Percentiles rank a stretch among this genome's conserved stretches.
phyloP scores from a whole-genome alignment of 2,113 vertebrate genomes.

The Dipodomys merriami region DNA sequence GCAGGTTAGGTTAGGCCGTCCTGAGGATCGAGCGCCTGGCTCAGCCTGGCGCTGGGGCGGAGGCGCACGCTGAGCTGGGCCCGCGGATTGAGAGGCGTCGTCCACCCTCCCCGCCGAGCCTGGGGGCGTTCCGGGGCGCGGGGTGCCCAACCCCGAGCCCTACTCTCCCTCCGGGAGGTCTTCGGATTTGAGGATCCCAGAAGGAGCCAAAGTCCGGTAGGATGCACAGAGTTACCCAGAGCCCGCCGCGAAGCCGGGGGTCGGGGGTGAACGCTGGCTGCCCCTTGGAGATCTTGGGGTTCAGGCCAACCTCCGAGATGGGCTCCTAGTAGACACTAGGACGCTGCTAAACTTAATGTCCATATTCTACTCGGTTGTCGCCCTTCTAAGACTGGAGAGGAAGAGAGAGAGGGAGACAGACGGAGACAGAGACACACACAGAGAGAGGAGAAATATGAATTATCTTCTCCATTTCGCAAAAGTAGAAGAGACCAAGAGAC shows the following conservation, averaged over 20 bases:
- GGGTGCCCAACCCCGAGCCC: fast-evolving
- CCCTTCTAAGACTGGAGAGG: fast-evolving
- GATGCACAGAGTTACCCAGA: fast-evolving
- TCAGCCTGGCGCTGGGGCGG: background rate
- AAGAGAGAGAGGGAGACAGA: too few species aligned
- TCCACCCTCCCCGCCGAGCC: fast-evolving
- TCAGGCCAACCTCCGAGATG: background rate
- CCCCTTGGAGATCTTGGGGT: too few species aligned
- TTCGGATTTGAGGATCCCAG: background rate
- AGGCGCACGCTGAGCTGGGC: too few species aligned
- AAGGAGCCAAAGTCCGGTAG: fast-evolving
- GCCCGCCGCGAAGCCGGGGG: fast-evolving
- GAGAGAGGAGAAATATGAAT: too few species aligned
- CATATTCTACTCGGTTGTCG: background rate
- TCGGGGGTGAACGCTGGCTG: too few species aligned
- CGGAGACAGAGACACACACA: too few species aligned
- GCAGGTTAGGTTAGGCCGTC: background rate
- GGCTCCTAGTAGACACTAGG: too few species aligned
- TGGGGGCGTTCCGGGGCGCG: background rate
- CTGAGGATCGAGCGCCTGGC: background rate
- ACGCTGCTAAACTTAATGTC: too few species aligned
- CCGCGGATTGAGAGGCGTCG: too few species aligned
- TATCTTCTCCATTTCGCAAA: background rate
- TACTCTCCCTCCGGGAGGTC: background rate
- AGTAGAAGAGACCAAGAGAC: background rate